Conservation (phyloP, 2,888 invertebrate genomes). For the Charanyca ferruginea region DNA sequence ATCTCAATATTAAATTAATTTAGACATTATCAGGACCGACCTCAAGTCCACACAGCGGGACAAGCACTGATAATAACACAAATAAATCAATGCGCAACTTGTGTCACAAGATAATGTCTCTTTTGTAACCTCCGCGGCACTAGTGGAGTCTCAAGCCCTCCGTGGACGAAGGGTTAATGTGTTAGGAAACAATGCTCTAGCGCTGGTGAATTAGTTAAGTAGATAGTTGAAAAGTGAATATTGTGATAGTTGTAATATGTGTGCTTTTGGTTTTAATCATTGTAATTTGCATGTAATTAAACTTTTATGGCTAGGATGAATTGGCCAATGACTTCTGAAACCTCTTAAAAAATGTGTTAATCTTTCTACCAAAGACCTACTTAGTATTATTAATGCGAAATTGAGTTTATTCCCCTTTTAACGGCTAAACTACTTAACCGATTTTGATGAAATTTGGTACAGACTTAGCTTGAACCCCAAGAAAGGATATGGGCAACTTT, state of each 20-base stretch:
- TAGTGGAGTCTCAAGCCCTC: slow-evolving; percentile 35
- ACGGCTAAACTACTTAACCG: no score
- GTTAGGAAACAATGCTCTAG: slow-evolving; percentile 50
- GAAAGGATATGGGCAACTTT: no score
- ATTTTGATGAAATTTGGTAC: no score
- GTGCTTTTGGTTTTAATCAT: background rate
- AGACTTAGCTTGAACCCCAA: no score
- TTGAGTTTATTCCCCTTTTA: no score
- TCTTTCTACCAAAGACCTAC: no score
- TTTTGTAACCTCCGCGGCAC: slow-evolving; percentile 52
- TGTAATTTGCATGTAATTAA: no score
- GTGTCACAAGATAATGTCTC: slow-evolving; percentile 63
- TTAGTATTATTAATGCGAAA: no score
- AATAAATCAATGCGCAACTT: slow-evolving; percentile 63
- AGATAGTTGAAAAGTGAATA: background rate
- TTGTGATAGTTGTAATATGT: background rate
- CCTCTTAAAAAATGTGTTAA: no score
- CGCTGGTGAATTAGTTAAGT: slow-evolving; percentile 29
- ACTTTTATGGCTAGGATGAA: no score
- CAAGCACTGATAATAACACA: slow-evolving; percentile 62
- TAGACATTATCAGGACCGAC: slow-evolving; percentile 57
- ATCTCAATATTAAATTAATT: slow-evolving; percentile 52
- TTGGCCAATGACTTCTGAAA: no score
- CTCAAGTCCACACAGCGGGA: slow-evolving; percentile 46
- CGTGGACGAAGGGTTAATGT: slow-evolving; percentile 59